phyloP scores from a whole-genome alignment of 1,140 invertebrate genomes.

The Oryzaephilus surinamensis region DNA sequence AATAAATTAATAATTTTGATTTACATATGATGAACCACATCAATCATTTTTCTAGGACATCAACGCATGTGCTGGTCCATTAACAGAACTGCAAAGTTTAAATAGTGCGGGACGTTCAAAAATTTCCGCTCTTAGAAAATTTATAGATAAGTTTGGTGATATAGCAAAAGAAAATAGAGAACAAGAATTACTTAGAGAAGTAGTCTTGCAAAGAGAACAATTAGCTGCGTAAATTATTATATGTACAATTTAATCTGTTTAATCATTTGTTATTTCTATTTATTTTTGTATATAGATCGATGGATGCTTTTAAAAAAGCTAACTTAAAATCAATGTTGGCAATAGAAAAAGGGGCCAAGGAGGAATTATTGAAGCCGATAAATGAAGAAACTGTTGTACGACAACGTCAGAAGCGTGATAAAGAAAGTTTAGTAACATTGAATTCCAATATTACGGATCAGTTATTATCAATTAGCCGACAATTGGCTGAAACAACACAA shows the following conservation, averaged over 20 bases:
- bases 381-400: constrained; percentile 45
- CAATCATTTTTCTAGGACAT: constrained; percentile 45
- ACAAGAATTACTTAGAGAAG: constrained; percentile 47
- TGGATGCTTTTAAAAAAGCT: constrained; percentile 66
- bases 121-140: constrained; percentile 51
- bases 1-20: constrained; percentile 17
- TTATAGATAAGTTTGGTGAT: constrained; percentile 54
- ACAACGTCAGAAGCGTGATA: constrained; percentile 53
- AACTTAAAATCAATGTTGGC: constrained; percentile 61
- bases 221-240: constrained; percentile 44
- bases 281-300: constrained; percentile 39
- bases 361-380: constrained; percentile 51
- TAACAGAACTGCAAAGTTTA: constrained; percentile 55
- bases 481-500: constrained; percentile 76
- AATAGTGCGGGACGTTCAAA: constrained; percentile 61
- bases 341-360: constrained; percentile 61
- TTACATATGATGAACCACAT: constrained; percentile 1
- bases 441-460: constrained; percentile 70
- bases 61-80: constrained; percentile 51
- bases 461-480: constrained; percentile 66
- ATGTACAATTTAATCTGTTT: too few relatives aligned
- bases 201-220: constrained; percentile 57
- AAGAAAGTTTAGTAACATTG: constrained; percentile 51
- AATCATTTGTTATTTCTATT: neutral
- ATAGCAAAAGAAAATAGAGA: constrained; percentile 56